Conservation (phyloP, 2,888 invertebrate species). For the Dugesia japonica region DNA sequence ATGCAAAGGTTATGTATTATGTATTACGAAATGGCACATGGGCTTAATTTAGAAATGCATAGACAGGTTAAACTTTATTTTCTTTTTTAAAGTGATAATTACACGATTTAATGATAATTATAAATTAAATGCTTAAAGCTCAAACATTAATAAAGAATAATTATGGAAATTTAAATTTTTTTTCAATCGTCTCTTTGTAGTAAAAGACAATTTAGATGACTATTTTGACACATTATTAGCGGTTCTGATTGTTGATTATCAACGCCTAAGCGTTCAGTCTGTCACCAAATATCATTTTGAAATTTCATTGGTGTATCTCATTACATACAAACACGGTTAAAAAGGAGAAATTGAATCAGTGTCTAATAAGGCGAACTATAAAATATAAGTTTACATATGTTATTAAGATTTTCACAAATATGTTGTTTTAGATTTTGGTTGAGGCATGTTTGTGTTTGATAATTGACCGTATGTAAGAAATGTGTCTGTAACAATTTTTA, state of each 20-base stretch:
- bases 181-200: too few species aligned
- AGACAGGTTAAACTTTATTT: slow-evolving; percentile 17
- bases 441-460: slow-evolving; percentile 16
- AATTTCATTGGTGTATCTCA: slow-evolving; percentile 4
- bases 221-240: not conserved
- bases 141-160: too few species aligned
- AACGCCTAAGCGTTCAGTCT: slow-evolving; percentile 11
- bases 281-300: slow-evolving; percentile 16
- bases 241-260: slow-evolving; percentile 5
- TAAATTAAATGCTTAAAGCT: too few species aligned
- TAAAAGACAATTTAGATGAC: not conserved
- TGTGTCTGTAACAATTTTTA: slow-evolving; percentile 20
- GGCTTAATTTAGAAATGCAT: slow-evolving; percentile 29
- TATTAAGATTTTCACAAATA: slow-evolving; percentile 14
- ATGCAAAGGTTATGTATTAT: slow-evolving; percentile 29
- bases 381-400: slow-evolving; percentile 20
- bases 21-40: slow-evolving; percentile 31
- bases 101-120: too few species aligned
- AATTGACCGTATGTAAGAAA: slow-evolving; percentile 20
- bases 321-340: slow-evolving; percentile 2
- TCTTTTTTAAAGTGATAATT: too few species aligned
- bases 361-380: slow-evolving; percentile 16
- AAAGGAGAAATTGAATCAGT: slow-evolving; percentile 20
- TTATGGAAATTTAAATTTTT: too few species aligned
- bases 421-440: slow-evolving; percentile 20